Conservation (phyloP, 2,888 invertebrate genomes). For the Cerceris rybyensis region DNA sequence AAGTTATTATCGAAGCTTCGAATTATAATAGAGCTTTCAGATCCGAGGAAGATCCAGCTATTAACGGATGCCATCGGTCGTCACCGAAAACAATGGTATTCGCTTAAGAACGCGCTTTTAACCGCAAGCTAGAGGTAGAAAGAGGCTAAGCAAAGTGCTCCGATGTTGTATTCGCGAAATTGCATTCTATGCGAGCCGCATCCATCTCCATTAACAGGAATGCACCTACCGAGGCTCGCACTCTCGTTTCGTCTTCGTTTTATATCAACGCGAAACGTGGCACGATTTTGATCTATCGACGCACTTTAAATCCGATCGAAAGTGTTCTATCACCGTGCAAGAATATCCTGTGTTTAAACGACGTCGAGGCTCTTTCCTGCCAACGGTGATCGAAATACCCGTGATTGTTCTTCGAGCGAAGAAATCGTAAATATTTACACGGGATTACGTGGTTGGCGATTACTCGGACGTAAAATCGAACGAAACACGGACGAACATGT, state of each 20-base stretch:
- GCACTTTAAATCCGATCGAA: not conserved
- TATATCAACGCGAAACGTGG: not conserved
- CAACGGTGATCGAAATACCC: too few species aligned
- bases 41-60: slow-evolving; percentile 13
- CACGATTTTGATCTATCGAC: slow-evolving; percentile 11
- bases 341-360: not conserved
- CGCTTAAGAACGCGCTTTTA: slow-evolving; percentile 29
- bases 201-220: slow-evolving; percentile 12
- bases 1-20: not conserved
- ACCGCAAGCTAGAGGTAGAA: not conserved
- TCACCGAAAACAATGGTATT: slow-evolving; percentile 33
- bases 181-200: not conserved
- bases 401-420: too few species aligned
- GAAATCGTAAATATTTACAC: too few species aligned
- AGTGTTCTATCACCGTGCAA: not conserved
- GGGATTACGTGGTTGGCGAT: too few species aligned
- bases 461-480: too few species aligned
- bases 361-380: too few species aligned
- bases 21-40: slow-evolving; percentile 22
- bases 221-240: not conserved
- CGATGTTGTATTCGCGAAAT: slow-evolving; percentile 4
- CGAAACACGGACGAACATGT: too few species aligned
- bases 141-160: not conserved
- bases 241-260: not conserved
- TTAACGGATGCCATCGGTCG: slow-evolving; percentile 31